A percentile compares a stretch with the other conserved stretches of the same genome.
These are phyloP conservation scores for Pteropus rufus DNA, from an alignment of 2,797 vertebrate species.

Conservation along the genomic window DNA sequence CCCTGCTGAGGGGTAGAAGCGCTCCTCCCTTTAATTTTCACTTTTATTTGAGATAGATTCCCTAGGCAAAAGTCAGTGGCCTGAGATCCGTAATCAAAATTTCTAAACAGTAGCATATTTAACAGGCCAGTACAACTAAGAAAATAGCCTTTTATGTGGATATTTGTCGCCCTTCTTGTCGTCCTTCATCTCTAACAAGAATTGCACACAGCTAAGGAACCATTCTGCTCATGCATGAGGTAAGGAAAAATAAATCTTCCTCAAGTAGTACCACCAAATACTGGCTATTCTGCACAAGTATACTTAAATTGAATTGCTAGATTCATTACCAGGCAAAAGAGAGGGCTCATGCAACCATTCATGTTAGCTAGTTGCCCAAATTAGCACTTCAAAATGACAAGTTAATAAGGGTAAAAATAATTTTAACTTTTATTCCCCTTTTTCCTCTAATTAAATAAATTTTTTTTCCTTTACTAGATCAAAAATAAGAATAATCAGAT, in stretches of 20 bases:
- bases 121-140: not conserved
- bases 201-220: not conserved
- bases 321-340: constrained; percentile 7
- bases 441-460: not conserved
- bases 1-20: not conserved
- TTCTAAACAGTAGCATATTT: not conserved
- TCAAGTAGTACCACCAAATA: not conserved
- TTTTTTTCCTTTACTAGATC: not conserved
- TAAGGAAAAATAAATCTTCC: not conserved
- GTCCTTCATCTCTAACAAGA: not conserved
- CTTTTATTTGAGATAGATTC: not conserved
- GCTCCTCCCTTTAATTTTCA: not conserved
- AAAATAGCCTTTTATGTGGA: not conserved
- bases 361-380: not conserved
- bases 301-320: not conserved
- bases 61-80: not conserved
- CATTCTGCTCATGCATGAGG: not conserved
- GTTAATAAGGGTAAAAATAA: not conserved
- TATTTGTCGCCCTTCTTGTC: not conserved
- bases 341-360: not conserved
- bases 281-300: not conserved
- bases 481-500: constrained; percentile 9
- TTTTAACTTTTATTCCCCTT: constrained; percentile 21
- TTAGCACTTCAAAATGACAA: not conserved
- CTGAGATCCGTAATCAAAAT: not conserved